Evolutionary conservation across 2,797 vertebrate species (phyloP).

Genomic region (Ctenochaetus hawaiiensis): DNA sequence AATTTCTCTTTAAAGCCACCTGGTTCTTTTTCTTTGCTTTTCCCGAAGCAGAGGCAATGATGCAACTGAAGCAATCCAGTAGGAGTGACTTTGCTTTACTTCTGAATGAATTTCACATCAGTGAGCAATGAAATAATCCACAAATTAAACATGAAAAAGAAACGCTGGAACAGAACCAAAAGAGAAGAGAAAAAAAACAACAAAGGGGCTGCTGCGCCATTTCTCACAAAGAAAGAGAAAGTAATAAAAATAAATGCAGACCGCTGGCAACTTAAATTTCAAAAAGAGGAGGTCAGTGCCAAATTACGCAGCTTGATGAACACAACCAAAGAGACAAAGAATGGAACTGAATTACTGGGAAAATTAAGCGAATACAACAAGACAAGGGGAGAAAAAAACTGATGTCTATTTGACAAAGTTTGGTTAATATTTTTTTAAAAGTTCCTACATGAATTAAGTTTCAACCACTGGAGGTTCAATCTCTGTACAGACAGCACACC

Average conservation of each 20-base stretch:
- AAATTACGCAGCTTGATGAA: constrained; percentile 23
- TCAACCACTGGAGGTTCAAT: background rate
- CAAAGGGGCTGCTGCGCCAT: background rate
- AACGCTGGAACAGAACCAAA: background rate
- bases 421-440: background rate
- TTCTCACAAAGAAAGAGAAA: background rate
- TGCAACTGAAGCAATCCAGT: constrained; percentile 3
- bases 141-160: constrained; percentile 5
- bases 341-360: background rate
- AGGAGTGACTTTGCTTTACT: background rate
- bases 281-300: constrained; percentile 24
- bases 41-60: background rate
- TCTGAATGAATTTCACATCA: constrained; percentile 22
- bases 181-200: background rate
- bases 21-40: background rate
- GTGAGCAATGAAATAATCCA: constrained; percentile 21
- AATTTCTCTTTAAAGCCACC: background rate
- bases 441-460: background rate
- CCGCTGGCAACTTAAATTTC: constrained; percentile 2
- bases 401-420: background rate
- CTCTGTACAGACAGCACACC: background rate
- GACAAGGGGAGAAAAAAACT: background rate
- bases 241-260: constrained; percentile 16
- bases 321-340: background rate
- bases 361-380: constrained; percentile 3